Evolutionary conservation across 1,140 invertebrate species (phyloP), one percentile per base, ranked within the genome.

Genomic region (Habropoda laboriosa): DNA sequence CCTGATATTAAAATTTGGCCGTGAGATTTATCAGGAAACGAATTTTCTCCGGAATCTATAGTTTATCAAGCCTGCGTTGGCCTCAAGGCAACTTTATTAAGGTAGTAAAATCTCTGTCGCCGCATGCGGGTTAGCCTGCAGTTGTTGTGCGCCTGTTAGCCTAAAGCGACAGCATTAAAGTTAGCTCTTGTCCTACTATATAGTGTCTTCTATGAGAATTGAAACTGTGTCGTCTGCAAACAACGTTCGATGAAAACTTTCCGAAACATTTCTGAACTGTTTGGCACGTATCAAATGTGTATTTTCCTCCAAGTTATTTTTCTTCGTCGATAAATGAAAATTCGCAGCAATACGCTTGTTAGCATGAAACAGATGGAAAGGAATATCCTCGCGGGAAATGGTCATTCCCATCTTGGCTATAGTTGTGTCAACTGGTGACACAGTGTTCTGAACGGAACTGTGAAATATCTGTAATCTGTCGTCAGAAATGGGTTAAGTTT

Each of bases 401-500:
- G 64, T 30, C 64, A 67, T 67, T 67, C 16, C 64, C 12, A n/a
- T 21, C 10, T 21, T 49, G 8, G 21, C 40, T 35, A 67, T 49
- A 67, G 38, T 67, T 45, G 18, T 40, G 4, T 21, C 63, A 32
- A 12, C 27, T 35, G n/a, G 35, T 67, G 53, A 67, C 61, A 24
- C 10, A 27, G 1, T 42, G 67, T 66, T 75, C 24, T 3, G 30
- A 0, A 2, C 51, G 24, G 10, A 66, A 53, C 47, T 12, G 12
- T 32, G 38, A 57, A 76, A 55, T 45, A 45, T 67, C 61, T 24
- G 38, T 67, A 57, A 55, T 76, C 49, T 63, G 47, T 66, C 60
- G 30, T 24, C 38, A 42, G 71, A 81, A 74, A 77, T 80, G 82
- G 73, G 84, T 86, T 82, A 81, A 80, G 79, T 85, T 84, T 72